Evolutionary conservation across 2,113 vertebrate genomes (phyloP).

Genomic region (Cathartes aura): DNA sequence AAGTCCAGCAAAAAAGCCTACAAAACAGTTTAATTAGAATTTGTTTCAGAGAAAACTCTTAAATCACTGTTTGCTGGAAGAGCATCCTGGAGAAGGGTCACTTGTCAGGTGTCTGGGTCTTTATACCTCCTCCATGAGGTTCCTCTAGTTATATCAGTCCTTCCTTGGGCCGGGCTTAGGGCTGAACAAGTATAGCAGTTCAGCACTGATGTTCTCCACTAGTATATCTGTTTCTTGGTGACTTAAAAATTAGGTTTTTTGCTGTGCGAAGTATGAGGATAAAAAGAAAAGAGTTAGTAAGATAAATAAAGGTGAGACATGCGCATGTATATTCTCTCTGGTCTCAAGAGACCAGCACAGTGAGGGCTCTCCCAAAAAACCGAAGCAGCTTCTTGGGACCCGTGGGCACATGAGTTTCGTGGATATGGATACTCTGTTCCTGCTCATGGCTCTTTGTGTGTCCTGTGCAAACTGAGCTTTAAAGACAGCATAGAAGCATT

Average conservation of each 20-base stretch:
- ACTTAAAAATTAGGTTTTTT: background rate
- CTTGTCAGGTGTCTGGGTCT: background rate
- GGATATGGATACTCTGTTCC: background rate
- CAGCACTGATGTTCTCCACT: background rate
- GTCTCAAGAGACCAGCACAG: background rate
- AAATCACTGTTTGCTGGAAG: background rate
- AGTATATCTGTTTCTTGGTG: background rate
- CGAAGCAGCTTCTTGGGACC: background rate
- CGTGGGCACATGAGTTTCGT: fast-evolving
- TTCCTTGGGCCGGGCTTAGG: background rate
- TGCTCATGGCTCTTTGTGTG: background rate
- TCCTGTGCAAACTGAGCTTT: background rate
- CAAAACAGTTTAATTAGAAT: background rate
- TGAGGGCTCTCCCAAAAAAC: fast-evolving
- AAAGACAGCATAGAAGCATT: background rate
- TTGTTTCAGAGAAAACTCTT: background rate
- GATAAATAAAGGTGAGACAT: background rate
- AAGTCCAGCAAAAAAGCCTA: background rate
- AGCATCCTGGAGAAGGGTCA: background rate
- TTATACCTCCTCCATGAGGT: fast-evolving
- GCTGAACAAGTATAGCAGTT: fast-evolving
- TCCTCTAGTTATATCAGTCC: background rate
- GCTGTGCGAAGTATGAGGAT: background rate
- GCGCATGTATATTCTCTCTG: background rate
- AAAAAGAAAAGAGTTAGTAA: background rate